Evolutionary conservation across 2,113 vertebrate genomes (phyloP).

Genomic region (Pseudorhombus dupliciocellatus): DNA sequence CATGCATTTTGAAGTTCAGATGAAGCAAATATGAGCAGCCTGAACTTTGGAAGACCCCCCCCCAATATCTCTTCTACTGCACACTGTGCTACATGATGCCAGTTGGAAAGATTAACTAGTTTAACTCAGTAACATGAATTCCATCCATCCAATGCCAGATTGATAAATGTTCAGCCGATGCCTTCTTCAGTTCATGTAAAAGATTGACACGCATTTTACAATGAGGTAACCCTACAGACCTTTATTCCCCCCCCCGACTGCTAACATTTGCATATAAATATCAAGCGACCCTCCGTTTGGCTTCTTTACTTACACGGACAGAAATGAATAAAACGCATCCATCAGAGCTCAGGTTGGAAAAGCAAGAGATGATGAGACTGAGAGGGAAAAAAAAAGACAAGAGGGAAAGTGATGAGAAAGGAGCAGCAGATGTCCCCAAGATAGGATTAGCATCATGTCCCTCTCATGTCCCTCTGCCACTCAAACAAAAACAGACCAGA

Average conservation of each 20-base stretch:
- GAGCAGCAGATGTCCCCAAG: not conserved
- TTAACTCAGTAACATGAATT: not conserved
- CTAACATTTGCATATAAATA: slow-evolving; percentile 1
- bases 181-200: not conserved
- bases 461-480: not conserved
- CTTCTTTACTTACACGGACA: not conserved
- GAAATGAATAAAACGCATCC: not conserved
- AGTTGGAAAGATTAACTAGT: not conserved
- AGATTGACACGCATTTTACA: not conserved
- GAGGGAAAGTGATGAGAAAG: not conserved
- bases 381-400: not conserved
- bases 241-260: not conserved
- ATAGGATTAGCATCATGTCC: not conserved
- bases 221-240: not conserved
- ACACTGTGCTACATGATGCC: not conserved
- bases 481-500: not conserved
- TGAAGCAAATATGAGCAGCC: too few relatives aligned
- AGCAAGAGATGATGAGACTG: not conserved
- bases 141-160: not conserved
- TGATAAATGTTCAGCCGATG: not conserved
- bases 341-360: not conserved
- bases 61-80: too few relatives aligned
- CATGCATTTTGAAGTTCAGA: too few relatives aligned
- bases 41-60: too few relatives aligned
- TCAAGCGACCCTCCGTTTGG: not conserved